These are phyloP conservation scores for Thalpophila matura DNA, from an alignment of 2,888 invertebrate genomes.

Conservation along the genomic window DNA sequence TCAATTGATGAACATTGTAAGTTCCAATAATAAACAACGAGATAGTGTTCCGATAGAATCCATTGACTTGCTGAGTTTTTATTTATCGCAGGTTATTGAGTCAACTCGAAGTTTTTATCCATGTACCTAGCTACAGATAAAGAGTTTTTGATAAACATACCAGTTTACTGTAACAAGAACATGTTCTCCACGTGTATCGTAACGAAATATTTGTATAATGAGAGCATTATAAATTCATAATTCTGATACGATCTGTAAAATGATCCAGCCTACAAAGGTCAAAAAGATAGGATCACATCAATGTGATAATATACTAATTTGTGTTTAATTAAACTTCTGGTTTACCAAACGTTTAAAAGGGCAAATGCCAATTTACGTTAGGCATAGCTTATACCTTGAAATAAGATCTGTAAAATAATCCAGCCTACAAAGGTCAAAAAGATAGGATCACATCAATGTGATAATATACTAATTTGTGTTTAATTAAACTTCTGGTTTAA, in stretches of 20 bases:
- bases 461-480: conserved; percentile 7
- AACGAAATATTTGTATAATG: conserved; percentile 36
- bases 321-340: conserved; percentile 10
- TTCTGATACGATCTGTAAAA: conserved; percentile 34
- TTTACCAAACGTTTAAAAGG: background rate
- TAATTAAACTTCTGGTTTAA: conserved; percentile 5
- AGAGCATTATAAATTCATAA: conserved; percentile 27
- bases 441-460: conserved; percentile 25
- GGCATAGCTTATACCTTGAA: no score
- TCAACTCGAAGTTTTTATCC: conserved; percentile 80
- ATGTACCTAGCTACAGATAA: conserved; percentile 80
- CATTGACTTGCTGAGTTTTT: conserved; percentile 76
- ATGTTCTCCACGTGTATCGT: conserved; percentile 50
- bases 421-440: conserved; percentile 29
- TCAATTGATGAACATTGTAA: conserved; percentile 63
- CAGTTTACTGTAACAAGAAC: conserved; percentile 51
- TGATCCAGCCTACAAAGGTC: conserved; percentile 19
- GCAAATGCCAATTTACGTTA: background rate
- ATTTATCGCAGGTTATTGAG: conserved; percentile 88
- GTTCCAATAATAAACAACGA: conserved; percentile 72
- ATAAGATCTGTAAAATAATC: conserved; percentile 13
- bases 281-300: conserved; percentile 28
- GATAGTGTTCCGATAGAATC: conserved; percentile 76
- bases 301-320: conserved; percentile 9
- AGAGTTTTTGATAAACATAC: conserved; percentile 67